Base-by-base conservation (phyloP, 2,113 vertebrate species). In the Origma solitaria region DNA sequence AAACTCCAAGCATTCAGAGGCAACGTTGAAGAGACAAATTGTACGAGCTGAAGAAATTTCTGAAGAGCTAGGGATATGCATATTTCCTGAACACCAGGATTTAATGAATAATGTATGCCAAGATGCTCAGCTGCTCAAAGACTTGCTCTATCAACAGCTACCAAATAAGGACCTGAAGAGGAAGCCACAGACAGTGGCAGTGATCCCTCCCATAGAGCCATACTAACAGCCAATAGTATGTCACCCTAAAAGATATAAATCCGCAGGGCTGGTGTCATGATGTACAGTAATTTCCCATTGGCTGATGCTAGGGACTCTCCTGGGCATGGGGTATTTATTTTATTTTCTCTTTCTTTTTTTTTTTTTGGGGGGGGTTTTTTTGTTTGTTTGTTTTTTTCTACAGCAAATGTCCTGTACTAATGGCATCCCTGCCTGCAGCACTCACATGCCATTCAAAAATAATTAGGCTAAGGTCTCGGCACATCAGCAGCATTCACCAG, bases 71-170 rank as follows among this genome's bases (percentile, higher is more conserved):
- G 94, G 96, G 94, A 97, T 97, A 97, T 97, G 98, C 98, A 98
- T 98, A 97, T 98, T 98, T 97, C 94, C 97, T 49, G 95, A 97
- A 97, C 96, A 97, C 97, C 81, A 96, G 93, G 92, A 96, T 95
- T 97, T 98, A 97, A 98, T 98, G 98, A 99, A 99, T 99, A 98
- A 99, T 98, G 98, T 97, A 98, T 98, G 98, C 97, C 97, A 98
- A 98, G 98, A 98, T 98, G 98, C 98, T 98, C 97, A 96, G 98
- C 97, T 98, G 97, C 97, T 97, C 98, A 97, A 98, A 97, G 97
- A 97, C 97, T 96, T 97, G 95, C 97, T 98, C 97, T 98, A 96
- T 98, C 97, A 98, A 98, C 97, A 98, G 98, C 98, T 98, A 98
- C 98, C 98, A 99, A 98, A 99, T 98, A 98, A 98, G 98, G 98